Evolutionary conservation across 2,113 vertebrate species (phyloP).

Genomic region (Rhizomys pruinosus): DNA sequence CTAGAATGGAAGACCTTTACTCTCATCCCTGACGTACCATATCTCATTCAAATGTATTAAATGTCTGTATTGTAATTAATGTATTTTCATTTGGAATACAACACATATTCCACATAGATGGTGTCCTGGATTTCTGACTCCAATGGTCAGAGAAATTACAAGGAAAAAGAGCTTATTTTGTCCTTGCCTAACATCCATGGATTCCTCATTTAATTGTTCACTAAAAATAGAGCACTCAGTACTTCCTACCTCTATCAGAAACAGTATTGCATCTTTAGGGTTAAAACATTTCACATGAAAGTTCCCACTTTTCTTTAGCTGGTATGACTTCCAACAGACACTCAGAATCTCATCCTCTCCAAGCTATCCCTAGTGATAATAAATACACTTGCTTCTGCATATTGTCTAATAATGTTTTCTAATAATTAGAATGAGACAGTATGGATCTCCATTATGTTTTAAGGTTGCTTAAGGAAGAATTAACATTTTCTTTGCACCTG

Average conservation of each 20-base stretch:
- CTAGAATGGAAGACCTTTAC: neutral
- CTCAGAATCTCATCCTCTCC: constrained; percentile 38
- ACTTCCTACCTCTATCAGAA: neutral
- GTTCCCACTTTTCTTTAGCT: neutral
- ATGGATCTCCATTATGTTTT: neutral
- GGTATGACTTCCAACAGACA: neutral
- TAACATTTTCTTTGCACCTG: neutral
- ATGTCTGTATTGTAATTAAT: neutral
- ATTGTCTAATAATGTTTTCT: neutral
- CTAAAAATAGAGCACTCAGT: neutral
- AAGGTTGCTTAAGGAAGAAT: neutral
- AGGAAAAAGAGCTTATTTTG: neutral
- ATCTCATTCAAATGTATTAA: constrained; percentile 15
- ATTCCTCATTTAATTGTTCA: neutral
- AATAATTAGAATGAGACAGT: neutral
- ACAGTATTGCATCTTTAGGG: neutral
- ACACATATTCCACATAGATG: neutral
- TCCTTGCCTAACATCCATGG: neutral
- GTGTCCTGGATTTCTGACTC: constrained; percentile 17
- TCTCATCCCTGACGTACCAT: neutral
- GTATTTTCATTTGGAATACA: constrained; percentile 26
- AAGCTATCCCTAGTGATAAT: neutral
- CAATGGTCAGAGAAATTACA: neutral
- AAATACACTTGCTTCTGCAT: neutral
- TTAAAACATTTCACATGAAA: constrained; percentile 11